Percentiles rank a stretch among this genome's conserved stretches.
Evolutionary conservation across 1,140 invertebrate genomes (phyloP).

Genomic region (Nymphalis io): DNA sequence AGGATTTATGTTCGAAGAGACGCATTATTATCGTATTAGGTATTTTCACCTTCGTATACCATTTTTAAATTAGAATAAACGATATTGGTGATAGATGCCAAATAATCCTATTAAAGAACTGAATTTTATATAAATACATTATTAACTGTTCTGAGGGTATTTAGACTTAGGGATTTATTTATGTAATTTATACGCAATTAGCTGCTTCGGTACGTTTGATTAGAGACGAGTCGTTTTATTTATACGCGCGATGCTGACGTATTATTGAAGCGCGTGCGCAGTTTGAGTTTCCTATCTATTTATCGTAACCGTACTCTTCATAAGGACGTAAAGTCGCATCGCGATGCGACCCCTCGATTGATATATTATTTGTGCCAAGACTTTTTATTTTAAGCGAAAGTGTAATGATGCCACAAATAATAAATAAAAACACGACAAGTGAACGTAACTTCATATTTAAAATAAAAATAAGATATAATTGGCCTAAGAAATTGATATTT

Average conservation of each 20-base stretch:
- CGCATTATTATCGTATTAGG: slow-evolving; percentile 66
- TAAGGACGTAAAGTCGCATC: slow-evolving; percentile 16
- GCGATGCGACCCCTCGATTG: slow-evolving; percentile 26
- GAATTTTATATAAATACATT: slow-evolving; percentile 79
- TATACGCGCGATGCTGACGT: slow-evolving; percentile 36
- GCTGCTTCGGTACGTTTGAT: slow-evolving; percentile 48
- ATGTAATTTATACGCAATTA: slow-evolving; percentile 63
- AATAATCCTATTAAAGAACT: slow-evolving; percentile 82
- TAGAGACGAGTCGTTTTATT: slow-evolving; percentile 34
- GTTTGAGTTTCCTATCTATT: slow-evolving; percentile 38
- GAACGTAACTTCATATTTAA: slow-evolving; percentile 51
- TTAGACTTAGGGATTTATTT: slow-evolving; percentile 75
- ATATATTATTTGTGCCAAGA: slow-evolving; percentile 76
- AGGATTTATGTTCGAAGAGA: slow-evolving; percentile 67
- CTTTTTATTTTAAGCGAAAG: slow-evolving; percentile 66
- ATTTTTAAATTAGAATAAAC: slow-evolving; percentile 73
- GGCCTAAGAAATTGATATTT: slow-evolving; percentile 75
- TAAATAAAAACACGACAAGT: slow-evolving; percentile 40
- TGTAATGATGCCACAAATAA: slow-evolving; percentile 57
- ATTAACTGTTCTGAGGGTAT: slow-evolving; percentile 81
- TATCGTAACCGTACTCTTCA: slow-evolving; percentile 14
- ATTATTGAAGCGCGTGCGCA: slow-evolving; percentile 28
- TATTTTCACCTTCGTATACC: slow-evolving; percentile 75
- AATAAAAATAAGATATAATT: slow-evolving; percentile 55
- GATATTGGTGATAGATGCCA: slow-evolving; percentile 78